Base-by-base conservation (phyloP, 2,113 vertebrate species). In the Echinops telfairi region DNA sequence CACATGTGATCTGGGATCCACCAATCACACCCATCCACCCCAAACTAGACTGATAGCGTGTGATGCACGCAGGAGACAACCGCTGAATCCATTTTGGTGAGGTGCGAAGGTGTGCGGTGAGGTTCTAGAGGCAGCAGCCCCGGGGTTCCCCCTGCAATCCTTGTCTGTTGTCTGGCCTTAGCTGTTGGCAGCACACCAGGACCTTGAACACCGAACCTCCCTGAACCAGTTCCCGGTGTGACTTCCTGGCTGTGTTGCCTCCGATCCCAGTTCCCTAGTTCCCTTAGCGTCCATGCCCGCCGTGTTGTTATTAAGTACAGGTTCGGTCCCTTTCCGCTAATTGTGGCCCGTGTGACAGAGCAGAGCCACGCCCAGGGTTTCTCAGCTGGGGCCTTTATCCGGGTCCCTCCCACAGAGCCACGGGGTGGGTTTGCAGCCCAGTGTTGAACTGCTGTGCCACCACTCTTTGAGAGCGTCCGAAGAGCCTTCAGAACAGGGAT, bases 171-270 rank as follows among this genome's bases (percentile, higher is more conserved):
- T 29, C 40, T 73, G 43, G 3, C 40, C 11, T 81, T 71, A 40
- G 60, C 27, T 40, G 66, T 87, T 33, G 70, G 38, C 38, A 81
- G 36, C 4, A 86, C 58, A n/a, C 36, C n/a, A 11, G 25, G 8
- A 22, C 57, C 14, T 33, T 38, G n/a, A 33, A 73, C 76, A 25
- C n/a, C 11, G 58, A 64, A 25, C 80, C 36, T 93, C 36, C 83
- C 62, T 80, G 25, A 83, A 75, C 23, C 15, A 20, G 5, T 64
- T 73, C 31, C 12, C 14, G 36, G 12, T 73, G 10, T 76, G 58
- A 66, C 68, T 92, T 95, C 31, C 83, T 71, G 10, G 25, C 76
- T 83, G 10, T 53, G 31, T 60, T 87, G 31, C 58, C 84, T 87
- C 76, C 57, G 58, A 80, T 31, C 23, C 60, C 73, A 33, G 31